Evolutionary conservation across 2,797 vertebrate genomes (phyloP), one percentile per base, ranked within the genome.

Genomic region (Pyrocephalus nanus): DNA sequence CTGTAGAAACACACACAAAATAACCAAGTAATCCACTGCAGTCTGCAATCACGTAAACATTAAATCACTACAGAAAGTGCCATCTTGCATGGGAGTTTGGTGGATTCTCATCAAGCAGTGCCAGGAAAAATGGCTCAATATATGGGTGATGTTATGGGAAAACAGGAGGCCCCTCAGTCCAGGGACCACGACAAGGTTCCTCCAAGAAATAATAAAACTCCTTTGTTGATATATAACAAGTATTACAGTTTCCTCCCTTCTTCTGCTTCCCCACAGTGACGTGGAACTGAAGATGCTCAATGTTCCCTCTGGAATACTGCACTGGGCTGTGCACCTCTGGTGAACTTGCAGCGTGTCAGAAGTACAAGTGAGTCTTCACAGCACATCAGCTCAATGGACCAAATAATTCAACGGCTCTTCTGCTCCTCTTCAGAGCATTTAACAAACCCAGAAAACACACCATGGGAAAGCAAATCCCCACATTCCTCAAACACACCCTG

Each of bases 251-350:
- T 61, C 30, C 29, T 78, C 77, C 66, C 53, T 38, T 40, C 50
- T 51, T n/a, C 53, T 23, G 23, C 23, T 23, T 30, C 36, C 34
- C 51, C 2, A 0, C 0, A 3, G 51, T 29, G 83, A 38, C 0
- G 0, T 5, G 20, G 54, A 67, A 40, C 21, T 0, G 3, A 25
- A 67, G 47, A 15, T 5, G 1, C 1, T 1, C 62, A 32, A 9
- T 2, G 2, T 26, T 73, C 60, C 61, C 74, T 42, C 53, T 0
- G 40, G 43, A 47, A 12, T 2, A 7, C 1, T 12, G 79, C n/a
- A 13, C 42, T 15, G 29, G 51, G 55, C 64, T 54, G 25, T 26
- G 70, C 76, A 42, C 62, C 73, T 81, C 3, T 38, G 78, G 32
- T 50, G 85, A 84, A 81, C 76, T 50, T 81, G 54, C 65, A 76